These are phyloP conservation scores for Terrapene triunguis DNA, from an alignment of 2,113 vertebrate genomes.

Conservation along the genomic window DNA sequence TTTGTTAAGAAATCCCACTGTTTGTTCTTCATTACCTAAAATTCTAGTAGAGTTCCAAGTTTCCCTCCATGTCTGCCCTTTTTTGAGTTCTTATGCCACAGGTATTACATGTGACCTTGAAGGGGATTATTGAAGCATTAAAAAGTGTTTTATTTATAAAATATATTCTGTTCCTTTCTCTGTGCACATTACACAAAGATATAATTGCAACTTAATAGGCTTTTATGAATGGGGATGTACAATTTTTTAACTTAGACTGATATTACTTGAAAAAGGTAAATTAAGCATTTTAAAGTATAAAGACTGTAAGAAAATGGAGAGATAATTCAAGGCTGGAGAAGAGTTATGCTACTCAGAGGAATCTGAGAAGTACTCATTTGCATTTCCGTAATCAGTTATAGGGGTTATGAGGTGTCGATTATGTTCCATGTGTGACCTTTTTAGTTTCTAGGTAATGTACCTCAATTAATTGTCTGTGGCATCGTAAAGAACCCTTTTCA, in stretches of 20 bases:
- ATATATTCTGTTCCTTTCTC: neutral
- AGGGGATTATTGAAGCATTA: slow-evolving; percentile 14
- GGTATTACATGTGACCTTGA: neutral
- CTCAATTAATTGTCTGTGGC: slow-evolving; percentile 82
- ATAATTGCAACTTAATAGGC: slow-evolving; percentile 50
- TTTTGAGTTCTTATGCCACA: neutral
- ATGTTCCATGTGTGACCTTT: slow-evolving; percentile 79
- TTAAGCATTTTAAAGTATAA: slow-evolving; percentile 70
- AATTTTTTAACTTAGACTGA: slow-evolving; percentile 34
- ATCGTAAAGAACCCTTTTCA: slow-evolving; percentile 76
- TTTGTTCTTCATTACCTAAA: neutral
- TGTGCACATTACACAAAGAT: slow-evolving; percentile 21
- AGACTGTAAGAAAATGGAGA: slow-evolving; percentile 71
- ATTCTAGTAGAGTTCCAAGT: neutral
- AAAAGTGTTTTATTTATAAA: neutral
- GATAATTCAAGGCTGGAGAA: slow-evolving; percentile 57
- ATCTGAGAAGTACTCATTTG: slow-evolving; percentile 71
- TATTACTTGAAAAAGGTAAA: slow-evolving; percentile 55
- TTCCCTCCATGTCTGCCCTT: neutral
- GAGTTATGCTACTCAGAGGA: slow-evolving; percentile 61
- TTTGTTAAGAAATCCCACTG: neutral
- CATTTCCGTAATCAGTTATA: slow-evolving; percentile 78
- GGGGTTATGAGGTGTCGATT: slow-evolving; percentile 78
- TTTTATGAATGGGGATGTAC: neutral
- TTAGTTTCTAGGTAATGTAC: slow-evolving; percentile 76